Evolutionary conservation across 2,113 vertebrate species (phyloP).

Genomic region (Scytalopus superciliaris): DNA sequence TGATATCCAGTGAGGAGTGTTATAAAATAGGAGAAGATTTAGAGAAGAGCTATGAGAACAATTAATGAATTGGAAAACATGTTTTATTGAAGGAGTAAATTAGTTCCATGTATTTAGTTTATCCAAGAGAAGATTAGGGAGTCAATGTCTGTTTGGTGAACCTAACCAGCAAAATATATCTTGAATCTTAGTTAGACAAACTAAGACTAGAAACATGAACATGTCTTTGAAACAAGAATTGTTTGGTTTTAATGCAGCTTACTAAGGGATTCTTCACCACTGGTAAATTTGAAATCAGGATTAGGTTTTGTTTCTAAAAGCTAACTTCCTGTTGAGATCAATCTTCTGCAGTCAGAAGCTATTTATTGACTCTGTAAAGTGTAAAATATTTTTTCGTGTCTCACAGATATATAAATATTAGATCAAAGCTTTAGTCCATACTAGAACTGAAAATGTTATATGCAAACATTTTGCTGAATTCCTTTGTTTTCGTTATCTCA

Average conservation of each 20-base stretch:
- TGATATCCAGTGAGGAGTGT: neutral
- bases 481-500: neutral
- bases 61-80: slow-evolving; percentile 3
- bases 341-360: neutral
- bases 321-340: neutral
- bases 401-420: neutral
- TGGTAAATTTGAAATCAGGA: neutral
- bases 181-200: neutral
- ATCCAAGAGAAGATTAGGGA: neutral
- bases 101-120: neutral
- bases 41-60: neutral
- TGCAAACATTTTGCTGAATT: neutral
- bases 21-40: slow-evolving; percentile 1
- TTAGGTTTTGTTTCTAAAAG: neutral
- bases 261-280: neutral
- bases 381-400: neutral
- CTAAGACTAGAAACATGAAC: neutral
- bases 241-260: neutral
- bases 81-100: neutral
- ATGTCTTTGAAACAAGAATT: neutral
- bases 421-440: neutral
- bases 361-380: neutral
- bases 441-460: neutral
- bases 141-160: neutral
- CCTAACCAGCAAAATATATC: neutral